These are phyloP conservation scores for Turnix velox DNA, from an alignment of 2,113 vertebrate genomes.

Conservation along the genomic window DNA sequence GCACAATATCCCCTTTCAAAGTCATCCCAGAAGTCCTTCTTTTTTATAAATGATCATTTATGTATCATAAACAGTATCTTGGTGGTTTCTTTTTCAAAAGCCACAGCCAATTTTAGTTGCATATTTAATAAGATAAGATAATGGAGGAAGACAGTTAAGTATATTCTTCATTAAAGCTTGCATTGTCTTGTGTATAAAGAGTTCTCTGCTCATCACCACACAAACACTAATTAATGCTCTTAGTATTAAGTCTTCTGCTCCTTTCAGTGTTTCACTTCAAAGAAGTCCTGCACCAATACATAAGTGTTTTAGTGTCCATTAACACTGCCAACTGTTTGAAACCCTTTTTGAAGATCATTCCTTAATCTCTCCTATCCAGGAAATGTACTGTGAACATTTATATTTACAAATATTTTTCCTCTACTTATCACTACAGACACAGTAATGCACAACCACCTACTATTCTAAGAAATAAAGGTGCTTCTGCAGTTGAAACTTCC, in stretches of 20 bases:
- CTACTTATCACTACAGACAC: background rate
- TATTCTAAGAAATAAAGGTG: conserved; percentile 20
- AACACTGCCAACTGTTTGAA: background rate
- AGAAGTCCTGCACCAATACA: background rate
- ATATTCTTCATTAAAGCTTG: background rate
- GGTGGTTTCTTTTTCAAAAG: conserved; percentile 10
- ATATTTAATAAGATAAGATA: conserved; percentile 15
- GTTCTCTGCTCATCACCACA: background rate
- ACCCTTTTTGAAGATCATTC: background rate
- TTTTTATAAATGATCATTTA: background rate
- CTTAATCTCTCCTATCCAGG: background rate
- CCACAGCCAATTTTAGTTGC: conserved; percentile 4
- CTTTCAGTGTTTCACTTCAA: conserved; percentile 32
- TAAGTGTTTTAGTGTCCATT: conserved; percentile 9
- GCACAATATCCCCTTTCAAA: background rate
- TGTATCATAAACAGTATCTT: background rate
- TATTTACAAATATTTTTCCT: background rate
- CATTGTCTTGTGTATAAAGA: background rate
- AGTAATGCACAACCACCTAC: background rate
- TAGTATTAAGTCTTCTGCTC: background rate
- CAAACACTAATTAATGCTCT: conserved; percentile 20
- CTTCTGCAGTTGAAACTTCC: conserved; percentile 6
- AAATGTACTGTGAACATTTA: background rate
- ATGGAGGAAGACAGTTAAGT: conserved; percentile 12
- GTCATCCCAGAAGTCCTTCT: background rate